Conservation (phyloP, 1,140 invertebrate species). For the Drosophila ohnishii region DNA sequence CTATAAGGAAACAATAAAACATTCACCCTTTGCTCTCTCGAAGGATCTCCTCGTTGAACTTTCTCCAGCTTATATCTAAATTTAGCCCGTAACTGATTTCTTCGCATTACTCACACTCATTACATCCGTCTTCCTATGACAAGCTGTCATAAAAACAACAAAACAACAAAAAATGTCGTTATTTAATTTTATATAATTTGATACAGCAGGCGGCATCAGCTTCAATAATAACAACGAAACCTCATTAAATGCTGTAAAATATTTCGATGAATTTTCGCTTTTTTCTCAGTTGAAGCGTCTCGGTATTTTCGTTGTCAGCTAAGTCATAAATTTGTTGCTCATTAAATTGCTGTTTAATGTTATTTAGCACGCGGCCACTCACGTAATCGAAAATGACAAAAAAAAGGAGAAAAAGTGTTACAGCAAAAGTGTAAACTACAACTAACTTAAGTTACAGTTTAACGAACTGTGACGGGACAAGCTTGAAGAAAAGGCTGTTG, state of each 20-base stretch:
- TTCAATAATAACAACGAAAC: conserved; percentile 26
- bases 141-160: conserved; percentile 47
- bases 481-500: conserved; percentile 13
- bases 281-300: conserved; percentile 5
- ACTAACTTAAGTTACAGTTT: conserved; percentile 50
- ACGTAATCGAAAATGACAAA: conserved; percentile 72
- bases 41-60: conserved; percentile 5
- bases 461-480: conserved; percentile 56
- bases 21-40: neutral
- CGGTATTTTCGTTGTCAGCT: conserved; percentile 15
- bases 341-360: conserved; percentile 67
- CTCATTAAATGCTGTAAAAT: conserved; percentile 52
- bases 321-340: conserved; percentile 64
- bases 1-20: neutral
- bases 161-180: conserved; percentile 49
- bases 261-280: conserved; percentile 48
- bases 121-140: conserved; percentile 45
- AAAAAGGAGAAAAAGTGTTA: conserved; percentile 19
- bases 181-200: conserved; percentile 65
- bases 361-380: conserved; percentile 59
- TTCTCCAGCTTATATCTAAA: conserved; percentile 18
- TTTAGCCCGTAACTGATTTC: conserved; percentile 23
- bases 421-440: conserved; percentile 31
- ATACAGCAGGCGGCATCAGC: conserved; percentile 24
- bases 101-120: conserved; percentile 34